These are phyloP conservation scores for Strix uralensis DNA, from an alignment of 2,113 vertebrate genomes.

Conservation along the genomic window DNA sequence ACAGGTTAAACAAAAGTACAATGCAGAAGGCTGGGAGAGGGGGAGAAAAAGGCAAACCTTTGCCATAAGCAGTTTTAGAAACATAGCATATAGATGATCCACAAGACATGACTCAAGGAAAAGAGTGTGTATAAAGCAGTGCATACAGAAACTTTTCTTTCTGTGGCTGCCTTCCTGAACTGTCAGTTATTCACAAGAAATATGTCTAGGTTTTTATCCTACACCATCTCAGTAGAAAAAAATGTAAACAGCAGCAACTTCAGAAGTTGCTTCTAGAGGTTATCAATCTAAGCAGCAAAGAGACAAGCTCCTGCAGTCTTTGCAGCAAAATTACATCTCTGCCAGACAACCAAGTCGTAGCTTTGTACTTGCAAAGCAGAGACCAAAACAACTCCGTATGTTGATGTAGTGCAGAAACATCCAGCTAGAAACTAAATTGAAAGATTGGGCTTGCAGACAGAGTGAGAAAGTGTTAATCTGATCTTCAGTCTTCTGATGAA, in stretches of 20 bases:
- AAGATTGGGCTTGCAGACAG: slow-evolving; percentile 1
- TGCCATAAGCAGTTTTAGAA: not conserved
- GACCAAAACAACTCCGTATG: not conserved
- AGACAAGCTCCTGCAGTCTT: slow-evolving; percentile 26
- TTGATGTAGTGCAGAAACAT: slow-evolving; percentile 25
- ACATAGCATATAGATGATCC: not conserved
- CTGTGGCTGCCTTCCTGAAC: not conserved
- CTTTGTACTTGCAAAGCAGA: slow-evolving; percentile 29
- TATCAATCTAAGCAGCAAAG: slow-evolving; percentile 20
- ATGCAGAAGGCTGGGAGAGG: not conserved
- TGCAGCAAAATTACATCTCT: slow-evolving; percentile 35
- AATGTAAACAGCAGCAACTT: slow-evolving; percentile 45
- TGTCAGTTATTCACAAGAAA: slow-evolving; percentile 13
- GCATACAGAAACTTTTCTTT: not conserved
- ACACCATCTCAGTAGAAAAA: slow-evolving; percentile 31
- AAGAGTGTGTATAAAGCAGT: not conserved
- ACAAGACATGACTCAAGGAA: not conserved
- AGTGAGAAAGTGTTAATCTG: slow-evolving; percentile 29
- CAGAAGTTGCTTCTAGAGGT: not conserved
- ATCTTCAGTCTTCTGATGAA: slow-evolving; percentile 13
- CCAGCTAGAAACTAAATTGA: not conserved
- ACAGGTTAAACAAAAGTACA: not conserved
- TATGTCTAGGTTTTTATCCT: slow-evolving; percentile 6
- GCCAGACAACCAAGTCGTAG: slow-evolving; percentile 20
- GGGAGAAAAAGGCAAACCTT: not conserved